Base-by-base conservation (phyloP, 2,113 vertebrate species). In the Lagopus leucura region DNA sequence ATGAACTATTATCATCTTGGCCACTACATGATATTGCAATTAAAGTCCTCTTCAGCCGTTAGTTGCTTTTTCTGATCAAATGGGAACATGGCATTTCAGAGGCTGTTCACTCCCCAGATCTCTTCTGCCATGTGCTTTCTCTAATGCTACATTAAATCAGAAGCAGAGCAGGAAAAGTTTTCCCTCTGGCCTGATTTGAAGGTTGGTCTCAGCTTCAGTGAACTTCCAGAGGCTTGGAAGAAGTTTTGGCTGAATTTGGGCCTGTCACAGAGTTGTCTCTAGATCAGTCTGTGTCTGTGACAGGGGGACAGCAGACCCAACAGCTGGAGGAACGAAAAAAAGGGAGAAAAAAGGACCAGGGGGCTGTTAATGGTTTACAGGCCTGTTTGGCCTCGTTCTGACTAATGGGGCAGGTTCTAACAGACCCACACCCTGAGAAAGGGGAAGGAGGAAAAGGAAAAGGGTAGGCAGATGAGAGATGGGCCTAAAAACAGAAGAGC, bases 21-120 rank as follows among this genome's bases (percentile, higher is more conserved):
- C 57, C 87, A 19, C 48, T 88, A 95, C 95, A 92, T 72, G 80
- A 67, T 75, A 92, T 50, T 94, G 19, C 70, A 95, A 74, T 77
- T 94, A 91, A 96, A 92, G 88, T 88, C 3, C 80, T 50, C 54
- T 80, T 77, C 77, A 83, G 8, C 32, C 55, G 13, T 36, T 54
- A 69, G 89, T 21, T 72, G 21, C 24, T 47, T 87, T 91, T 43
- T 52, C 32, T 83, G 81, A 50, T 74, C 60, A 83, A 91, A 60
- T 66, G 52, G 73, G 89, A 38, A 82, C 52, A 61, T 43, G 43
- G 61, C 27, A 11, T 89, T 87, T 87, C 38, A 54, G 71, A 65
- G 24, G 11, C 74, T 87, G 52, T 69, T 94, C 67, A 60, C 69
- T 88, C 63, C 30, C n/a, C 36, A 77, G 17, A 19, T 61, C 25